Conservation (phyloP, 1,140 invertebrate species). For the Periplaneta americana region DNA sequence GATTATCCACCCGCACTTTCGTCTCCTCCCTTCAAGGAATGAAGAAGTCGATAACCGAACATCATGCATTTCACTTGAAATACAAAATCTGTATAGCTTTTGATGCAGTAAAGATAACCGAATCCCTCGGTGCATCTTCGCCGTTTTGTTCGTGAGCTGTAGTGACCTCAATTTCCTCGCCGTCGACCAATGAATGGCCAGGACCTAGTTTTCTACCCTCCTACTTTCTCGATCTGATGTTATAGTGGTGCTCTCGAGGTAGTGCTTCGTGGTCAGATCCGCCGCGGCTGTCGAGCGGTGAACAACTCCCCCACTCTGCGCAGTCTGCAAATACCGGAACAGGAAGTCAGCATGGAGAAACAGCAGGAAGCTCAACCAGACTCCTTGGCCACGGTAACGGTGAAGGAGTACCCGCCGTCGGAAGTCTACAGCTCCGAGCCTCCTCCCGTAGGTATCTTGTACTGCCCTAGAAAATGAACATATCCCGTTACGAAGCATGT, state of each 20-base stretch:
- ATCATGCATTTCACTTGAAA: background rate
- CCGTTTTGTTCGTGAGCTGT: background rate
- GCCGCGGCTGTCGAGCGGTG: background rate
- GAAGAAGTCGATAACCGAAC: no score
- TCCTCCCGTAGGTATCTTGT: constrained; percentile 22
- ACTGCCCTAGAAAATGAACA: no score
- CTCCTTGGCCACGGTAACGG: constrained; percentile 20
- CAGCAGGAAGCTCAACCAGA: constrained; percentile 24
- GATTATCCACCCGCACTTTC: constrained; percentile 7
- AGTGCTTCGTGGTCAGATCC: background rate
- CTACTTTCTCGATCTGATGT: background rate
- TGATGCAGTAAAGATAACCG: no score
- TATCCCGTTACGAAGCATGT: no score
- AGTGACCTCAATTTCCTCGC: background rate
- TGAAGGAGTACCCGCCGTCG: constrained; percentile 26
- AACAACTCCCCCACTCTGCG: background rate
- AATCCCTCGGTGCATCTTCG: no score
- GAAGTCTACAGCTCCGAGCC: constrained; percentile 27
- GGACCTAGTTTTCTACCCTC: constrained; percentile 1
- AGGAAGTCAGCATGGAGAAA: constrained; percentile 23
- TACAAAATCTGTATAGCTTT: no score
- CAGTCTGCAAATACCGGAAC: background rate
- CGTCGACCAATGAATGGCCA: background rate
- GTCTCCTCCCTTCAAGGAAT: no score
- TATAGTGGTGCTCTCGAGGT: background rate